Percentiles rank a stretch among this genome's conserved stretches.
These are phyloP conservation scores for Ameiurus melas DNA, from an alignment of 2,113 vertebrate genomes.

Conservation along the genomic window DNA sequence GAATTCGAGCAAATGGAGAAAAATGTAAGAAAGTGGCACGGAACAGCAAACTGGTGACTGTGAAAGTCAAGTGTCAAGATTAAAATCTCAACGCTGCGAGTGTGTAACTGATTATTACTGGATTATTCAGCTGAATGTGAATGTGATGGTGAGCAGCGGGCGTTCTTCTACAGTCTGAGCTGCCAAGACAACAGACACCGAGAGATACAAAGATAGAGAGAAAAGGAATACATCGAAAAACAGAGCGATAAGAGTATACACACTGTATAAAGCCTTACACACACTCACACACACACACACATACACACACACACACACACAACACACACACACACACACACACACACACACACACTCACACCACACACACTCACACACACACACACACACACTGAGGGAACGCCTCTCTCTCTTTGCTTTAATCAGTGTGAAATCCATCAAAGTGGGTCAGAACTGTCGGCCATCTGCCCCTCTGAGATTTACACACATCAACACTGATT, in stretches of 20 bases:
- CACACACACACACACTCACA: slow-evolving; percentile 38
- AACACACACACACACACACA: slow-evolving; percentile 33
- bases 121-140: neutral
- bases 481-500: slow-evolving; percentile 74
- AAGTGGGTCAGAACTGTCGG: slow-evolving; percentile 79
- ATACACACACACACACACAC: slow-evolving; percentile 34
- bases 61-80: neutral
- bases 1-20: neutral
- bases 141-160: neutral
- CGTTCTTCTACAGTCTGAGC: neutral
- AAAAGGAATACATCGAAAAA: neutral
- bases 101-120: neutral
- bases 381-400: slow-evolving; percentile 43
- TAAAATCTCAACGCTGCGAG: neutral
- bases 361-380: no score
- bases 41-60: neutral
- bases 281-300: slow-evolving; percentile 40
- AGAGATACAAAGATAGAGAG: neutral
- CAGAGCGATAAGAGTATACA: neutral
- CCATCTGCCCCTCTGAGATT: slow-evolving; percentile 77
- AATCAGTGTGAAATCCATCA: slow-evolving; percentile 78
- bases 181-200: neutral
- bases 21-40: neutral
- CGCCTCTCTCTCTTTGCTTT: slow-evolving; percentile 72
- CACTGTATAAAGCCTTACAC: neutral